Percentiles rank a stretch among this genome's conserved stretches.
Conservation (phyloP, 2,113 vertebrate genomes). For the Alces alces region DNA sequence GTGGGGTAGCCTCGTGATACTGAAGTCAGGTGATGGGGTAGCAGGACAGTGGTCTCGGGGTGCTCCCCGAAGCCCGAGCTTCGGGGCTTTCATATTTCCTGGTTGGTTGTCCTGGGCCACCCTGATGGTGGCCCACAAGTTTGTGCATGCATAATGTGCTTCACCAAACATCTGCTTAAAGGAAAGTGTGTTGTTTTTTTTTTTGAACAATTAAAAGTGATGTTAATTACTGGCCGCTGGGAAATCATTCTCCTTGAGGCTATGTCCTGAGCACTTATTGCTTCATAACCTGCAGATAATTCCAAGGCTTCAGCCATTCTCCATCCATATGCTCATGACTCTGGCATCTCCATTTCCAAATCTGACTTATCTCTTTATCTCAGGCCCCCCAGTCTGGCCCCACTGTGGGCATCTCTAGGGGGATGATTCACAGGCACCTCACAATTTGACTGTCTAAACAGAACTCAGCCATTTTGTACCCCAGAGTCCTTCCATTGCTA, state of each 20-base stretch:
- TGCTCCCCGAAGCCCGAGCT: rapidly evolving
- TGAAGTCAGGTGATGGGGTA: rapidly evolving
- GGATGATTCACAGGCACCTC: background rate
- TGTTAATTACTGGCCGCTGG: background rate
- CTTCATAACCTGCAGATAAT: background rate
- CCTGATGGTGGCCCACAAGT: too few species aligned
- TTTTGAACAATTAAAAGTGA: background rate
- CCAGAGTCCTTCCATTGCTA: background rate
- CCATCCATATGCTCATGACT: rapidly evolving
- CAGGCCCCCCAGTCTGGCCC: background rate
- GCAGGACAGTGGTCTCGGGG: background rate
- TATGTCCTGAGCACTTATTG: background rate
- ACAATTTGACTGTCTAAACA: background rate
- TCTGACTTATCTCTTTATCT: background rate
- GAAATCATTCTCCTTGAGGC: background rate
- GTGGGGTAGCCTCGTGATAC: background rate
- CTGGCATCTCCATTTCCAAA: background rate
- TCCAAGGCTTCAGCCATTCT: background rate
- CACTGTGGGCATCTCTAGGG: rapidly evolving
- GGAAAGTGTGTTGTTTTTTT: background rate
- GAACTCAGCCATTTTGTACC: background rate
- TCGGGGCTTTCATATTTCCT: background rate
- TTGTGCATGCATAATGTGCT: background rate
- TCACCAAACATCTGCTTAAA: background rate
- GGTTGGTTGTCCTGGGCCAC: background rate